Percentiles rank a stretch among this genome's conserved stretches.
phyloP scores from a whole-genome alignment of 2,888 invertebrate species.

The Lithodes maja region DNA sequence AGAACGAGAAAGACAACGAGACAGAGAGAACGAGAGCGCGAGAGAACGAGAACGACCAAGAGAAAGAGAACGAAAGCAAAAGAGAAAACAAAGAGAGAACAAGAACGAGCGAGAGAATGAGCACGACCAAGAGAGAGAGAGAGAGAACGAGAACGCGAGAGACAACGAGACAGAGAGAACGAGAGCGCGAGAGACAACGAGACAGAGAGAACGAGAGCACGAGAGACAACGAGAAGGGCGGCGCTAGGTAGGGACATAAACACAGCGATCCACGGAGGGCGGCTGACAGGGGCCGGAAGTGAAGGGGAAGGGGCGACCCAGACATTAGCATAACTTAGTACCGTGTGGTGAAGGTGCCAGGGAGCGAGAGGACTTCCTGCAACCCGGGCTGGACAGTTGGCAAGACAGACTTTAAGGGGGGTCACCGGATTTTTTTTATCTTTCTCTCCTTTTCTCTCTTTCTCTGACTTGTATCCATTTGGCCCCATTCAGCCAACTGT shows the following conservation, averaged over 20 bases:
- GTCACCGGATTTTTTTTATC: too few relatives aligned
- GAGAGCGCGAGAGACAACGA: neutral
- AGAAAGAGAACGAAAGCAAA: neutral
- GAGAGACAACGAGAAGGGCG: neutral
- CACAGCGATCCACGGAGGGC: neutral
- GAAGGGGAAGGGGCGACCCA: too few relatives aligned
- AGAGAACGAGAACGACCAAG: neutral
- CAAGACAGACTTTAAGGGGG: too few relatives aligned
- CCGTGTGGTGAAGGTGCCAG: too few relatives aligned
- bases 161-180: neutral
- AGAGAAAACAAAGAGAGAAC: neutral
- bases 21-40: neutral
- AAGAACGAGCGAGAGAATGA: slow-evolving; percentile 1
- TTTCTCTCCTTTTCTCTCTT: too few relatives aligned
- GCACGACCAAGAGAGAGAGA: neutral
- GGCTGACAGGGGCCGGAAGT: too few relatives aligned
- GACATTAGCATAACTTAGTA: too few relatives aligned
- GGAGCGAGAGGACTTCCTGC: too few relatives aligned
- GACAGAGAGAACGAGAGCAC: neutral
- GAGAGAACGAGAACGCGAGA: neutral
- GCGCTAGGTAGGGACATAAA: neutral
- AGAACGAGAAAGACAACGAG: neutral
- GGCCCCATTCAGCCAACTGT: too few relatives aligned
- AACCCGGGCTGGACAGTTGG: too few relatives aligned
- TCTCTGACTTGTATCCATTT: too few relatives aligned